A percentile compares a stretch with the other conserved stretches of the same genome.
Evolutionary conservation across 2,113 vertebrate genomes (phyloP).

Genomic region (Panthera leo): DNA sequence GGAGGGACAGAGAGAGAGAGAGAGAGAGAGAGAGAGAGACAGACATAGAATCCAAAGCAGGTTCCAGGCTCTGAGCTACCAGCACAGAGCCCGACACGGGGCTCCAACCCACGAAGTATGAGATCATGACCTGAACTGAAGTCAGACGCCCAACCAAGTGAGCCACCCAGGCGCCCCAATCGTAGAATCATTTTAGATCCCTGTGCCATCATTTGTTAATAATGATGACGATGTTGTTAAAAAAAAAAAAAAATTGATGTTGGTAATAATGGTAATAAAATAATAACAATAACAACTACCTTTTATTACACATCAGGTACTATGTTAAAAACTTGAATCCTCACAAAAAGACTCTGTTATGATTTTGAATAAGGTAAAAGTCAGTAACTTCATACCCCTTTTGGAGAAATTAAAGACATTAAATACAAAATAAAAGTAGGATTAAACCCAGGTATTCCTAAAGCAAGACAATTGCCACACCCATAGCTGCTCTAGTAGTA

Average conservation of each 20-base stretch:
- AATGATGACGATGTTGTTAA: not conserved
- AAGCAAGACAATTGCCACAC: not conserved
- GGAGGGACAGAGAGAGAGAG: too few species aligned
- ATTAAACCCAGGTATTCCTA: not conserved
- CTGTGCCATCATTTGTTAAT: not conserved
- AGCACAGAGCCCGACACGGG: too few species aligned
- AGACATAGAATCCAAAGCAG: too few species aligned
- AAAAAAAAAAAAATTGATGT: not conserved
- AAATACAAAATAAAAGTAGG: not conserved
- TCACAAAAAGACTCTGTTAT: not conserved
- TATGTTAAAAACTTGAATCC: not conserved
- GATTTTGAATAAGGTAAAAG: not conserved
- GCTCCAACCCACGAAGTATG: too few species aligned
- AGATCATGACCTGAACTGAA: too few species aligned
- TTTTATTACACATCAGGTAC: not conserved
- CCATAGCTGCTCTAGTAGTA: not conserved
- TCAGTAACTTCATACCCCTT: not conserved
- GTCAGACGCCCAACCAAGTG: too few species aligned
- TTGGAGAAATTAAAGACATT: not conserved
- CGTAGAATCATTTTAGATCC: not conserved
- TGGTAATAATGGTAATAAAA: not conserved
- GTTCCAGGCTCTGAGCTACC: too few species aligned
- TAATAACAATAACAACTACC: not conserved
- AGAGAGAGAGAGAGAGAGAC: too few species aligned
- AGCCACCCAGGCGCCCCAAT: too few species aligned